A percentile compares a stretch with the other conserved stretches of the same genome.
phyloP scores from a whole-genome alignment of 2,113 vertebrate genomes.

The Poeciliopsis retropinna region DNA sequence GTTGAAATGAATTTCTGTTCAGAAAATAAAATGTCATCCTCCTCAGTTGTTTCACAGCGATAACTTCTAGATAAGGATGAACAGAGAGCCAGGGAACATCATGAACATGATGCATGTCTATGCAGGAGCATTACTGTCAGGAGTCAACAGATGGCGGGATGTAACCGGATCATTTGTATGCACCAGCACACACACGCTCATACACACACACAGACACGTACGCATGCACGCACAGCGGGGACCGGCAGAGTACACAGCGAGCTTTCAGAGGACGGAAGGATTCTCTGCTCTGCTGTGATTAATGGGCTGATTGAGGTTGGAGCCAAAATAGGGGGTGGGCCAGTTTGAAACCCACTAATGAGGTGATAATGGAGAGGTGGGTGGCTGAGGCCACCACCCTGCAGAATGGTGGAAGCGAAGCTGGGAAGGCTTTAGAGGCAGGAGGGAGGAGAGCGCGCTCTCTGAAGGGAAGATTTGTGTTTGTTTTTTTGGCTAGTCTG shows the following conservation, averaged over 20 bases:
- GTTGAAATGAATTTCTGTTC: not conserved
- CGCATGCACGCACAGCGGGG: slow-evolving; percentile 38
- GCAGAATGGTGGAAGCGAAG: slow-evolving; percentile 34
- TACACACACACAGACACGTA: slow-evolving; percentile 7
- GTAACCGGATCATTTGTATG: slow-evolving; percentile 72
- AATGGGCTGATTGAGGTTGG: slow-evolving; percentile 65
- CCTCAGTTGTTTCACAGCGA: not conserved
- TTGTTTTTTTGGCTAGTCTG: slow-evolving; percentile 18
- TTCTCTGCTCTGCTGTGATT: slow-evolving; percentile 61
- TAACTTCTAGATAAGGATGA: slow-evolving; percentile 14
- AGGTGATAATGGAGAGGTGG: slow-evolving; percentile 74
- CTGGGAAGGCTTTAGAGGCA: slow-evolving; percentile 18
- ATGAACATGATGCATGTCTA: not conserved
- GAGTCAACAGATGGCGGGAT: slow-evolving; percentile 78
- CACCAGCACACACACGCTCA: slow-evolving; percentile 36
- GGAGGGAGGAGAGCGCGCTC: not conserved
- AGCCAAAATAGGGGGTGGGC: slow-evolving; percentile 65
- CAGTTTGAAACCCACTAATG: slow-evolving; percentile 65
- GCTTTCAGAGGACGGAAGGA: slow-evolving; percentile 68
- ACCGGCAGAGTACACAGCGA: slow-evolving; percentile 44
- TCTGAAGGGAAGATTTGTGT: not conserved
- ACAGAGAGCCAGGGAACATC: slow-evolving; percentile 12
- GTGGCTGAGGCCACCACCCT: slow-evolving; percentile 40
- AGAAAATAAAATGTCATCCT: not conserved
- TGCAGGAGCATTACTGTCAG: slow-evolving; percentile 57